These are phyloP conservation scores for Caloenas nicobarica DNA, from an alignment of 2,113 vertebrate species.

Conservation along the genomic window DNA sequence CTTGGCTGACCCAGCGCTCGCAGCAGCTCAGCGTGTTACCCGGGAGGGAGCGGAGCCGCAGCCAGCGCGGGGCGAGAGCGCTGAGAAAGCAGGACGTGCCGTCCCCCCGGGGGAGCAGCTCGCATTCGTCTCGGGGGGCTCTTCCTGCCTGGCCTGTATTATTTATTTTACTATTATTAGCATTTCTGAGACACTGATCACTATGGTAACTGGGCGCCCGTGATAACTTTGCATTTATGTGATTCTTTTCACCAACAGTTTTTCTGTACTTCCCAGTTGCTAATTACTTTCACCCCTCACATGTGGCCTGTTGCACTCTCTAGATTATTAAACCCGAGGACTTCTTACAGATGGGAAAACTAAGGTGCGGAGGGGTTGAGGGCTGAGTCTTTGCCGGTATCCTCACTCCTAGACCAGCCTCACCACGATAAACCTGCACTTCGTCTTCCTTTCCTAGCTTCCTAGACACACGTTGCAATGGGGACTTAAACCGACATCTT, in stretches of 20 bases:
- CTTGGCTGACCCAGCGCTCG: slow-evolving; percentile 31
- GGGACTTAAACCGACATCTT: not conserved
- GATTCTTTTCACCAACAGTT: not conserved
- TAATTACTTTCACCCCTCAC: not conserved
- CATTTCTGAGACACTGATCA: slow-evolving; percentile 56
- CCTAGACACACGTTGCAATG: not conserved
- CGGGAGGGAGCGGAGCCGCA: not conserved
- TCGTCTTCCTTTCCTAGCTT: not conserved
- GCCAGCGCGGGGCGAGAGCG: slow-evolving; percentile 15
- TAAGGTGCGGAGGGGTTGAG: not conserved
- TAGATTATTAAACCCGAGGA: not conserved
- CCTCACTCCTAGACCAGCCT: not conserved
- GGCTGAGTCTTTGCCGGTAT: not conserved
- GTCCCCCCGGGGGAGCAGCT: slow-evolving; percentile 47
- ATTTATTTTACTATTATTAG: slow-evolving; percentile 71
- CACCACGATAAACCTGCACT: not conserved
- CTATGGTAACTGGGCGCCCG: slow-evolving; percentile 54
- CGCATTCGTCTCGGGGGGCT: slow-evolving; percentile 41
- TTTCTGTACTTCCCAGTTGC: not conserved
- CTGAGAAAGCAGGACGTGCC: slow-evolving; percentile 49
- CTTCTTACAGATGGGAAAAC: not conserved
- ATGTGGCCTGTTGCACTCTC: fast-evolving
- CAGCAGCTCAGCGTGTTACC: slow-evolving; percentile 1
- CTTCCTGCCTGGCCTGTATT: slow-evolving; percentile 56
- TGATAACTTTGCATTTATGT: slow-evolving; percentile 31